Evolutionary conservation across 2,113 vertebrate species (phyloP), one percentile per base, ranked within the genome.

Genomic region (Ancistrus triradiatus): DNA sequence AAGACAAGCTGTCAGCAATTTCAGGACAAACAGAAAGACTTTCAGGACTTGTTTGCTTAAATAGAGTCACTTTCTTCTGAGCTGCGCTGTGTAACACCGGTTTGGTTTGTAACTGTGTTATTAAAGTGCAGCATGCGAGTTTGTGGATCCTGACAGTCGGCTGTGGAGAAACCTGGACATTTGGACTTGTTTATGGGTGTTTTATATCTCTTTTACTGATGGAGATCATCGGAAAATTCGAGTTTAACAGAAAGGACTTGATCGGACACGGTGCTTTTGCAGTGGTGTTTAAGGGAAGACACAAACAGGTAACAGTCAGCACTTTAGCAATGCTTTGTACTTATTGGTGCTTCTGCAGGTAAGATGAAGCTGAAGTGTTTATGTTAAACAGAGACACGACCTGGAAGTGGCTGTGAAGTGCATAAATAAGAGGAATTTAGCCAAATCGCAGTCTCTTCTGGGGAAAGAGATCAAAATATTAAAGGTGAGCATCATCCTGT

Each of bases 381-480:
- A 52, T 33, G 47, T 33, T 14, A 28, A 25, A 61, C 83, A 98
- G 96, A 98, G 91, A 83, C 94, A 88, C 28, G 88, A 94, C 62
- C 83, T 88, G 79, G 93, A 95, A 81, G 96, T 98, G 68, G 96
- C 96, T 1, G 91, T 98, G 61, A 98, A 98, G 75, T 97, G 94
- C 69, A 98, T 98, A 59, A 96, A 94, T 81, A 98, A 95, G 90
- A 98, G 95, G 74, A 97, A 95, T 66, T 70, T 98, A 63, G 91
- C 92, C 73, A 98, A 96, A 78, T 96, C 95, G 3, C 93, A 97
- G 69, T 88, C 90, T 10, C 84, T 97, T 28, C 81, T 97, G 62
- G 93, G 90, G 24, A 98, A 98, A 83, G 96, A 98, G 77, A 98
- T 98, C 51, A 96, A 95, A 77, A 98, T 98, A 74, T 81, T 98